These are phyloP conservation scores for Laothoe populi DNA, from an alignment of 2,888 invertebrate genomes.

Conservation along the genomic window DNA sequence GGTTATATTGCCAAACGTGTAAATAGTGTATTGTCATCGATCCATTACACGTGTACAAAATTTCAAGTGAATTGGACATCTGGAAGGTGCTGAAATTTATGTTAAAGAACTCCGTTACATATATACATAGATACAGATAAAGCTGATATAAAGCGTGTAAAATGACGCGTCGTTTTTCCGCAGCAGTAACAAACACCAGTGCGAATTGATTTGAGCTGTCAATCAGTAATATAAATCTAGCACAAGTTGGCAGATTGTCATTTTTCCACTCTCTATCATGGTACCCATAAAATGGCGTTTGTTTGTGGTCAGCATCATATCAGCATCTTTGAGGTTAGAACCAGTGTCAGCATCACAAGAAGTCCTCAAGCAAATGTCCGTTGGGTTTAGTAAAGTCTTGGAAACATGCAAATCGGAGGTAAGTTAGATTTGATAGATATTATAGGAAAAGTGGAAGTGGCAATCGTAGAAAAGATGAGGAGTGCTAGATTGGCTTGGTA, in stretches of 20 bases:
- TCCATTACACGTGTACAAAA: too few species aligned
- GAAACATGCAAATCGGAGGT: constrained; percentile 70
- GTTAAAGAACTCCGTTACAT: too few species aligned
- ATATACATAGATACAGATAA: too few species aligned
- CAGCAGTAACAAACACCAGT: constrained; percentile 7
- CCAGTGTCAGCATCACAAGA: constrained; percentile 52
- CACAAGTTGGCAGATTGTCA: not conserved
- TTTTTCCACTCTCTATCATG: not conserved
- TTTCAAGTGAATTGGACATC: too few species aligned
- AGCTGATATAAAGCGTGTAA: too few species aligned
- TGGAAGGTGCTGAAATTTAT: too few species aligned
- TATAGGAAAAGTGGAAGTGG: too few species aligned
- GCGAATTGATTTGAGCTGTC: not conserved
- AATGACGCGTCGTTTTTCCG: not conserved
- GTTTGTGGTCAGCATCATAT: constrained; percentile 28
- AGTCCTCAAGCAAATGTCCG: constrained; percentile 60
- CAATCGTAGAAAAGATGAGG: too few species aligned
- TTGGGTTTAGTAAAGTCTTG: constrained; percentile 57
- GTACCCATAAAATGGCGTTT: constrained; percentile 48
- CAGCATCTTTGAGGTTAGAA: not conserved
- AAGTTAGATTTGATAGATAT: constrained; percentile 30
- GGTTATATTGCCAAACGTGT: too few species aligned
- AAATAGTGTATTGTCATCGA: too few species aligned
- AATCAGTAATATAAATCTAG: constrained; percentile 8
- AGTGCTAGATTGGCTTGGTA: too few species aligned